These are phyloP conservation scores for Pyxicephalus adspersus DNA, from an alignment of 2,113 vertebrate species.

Conservation along the genomic window DNA sequence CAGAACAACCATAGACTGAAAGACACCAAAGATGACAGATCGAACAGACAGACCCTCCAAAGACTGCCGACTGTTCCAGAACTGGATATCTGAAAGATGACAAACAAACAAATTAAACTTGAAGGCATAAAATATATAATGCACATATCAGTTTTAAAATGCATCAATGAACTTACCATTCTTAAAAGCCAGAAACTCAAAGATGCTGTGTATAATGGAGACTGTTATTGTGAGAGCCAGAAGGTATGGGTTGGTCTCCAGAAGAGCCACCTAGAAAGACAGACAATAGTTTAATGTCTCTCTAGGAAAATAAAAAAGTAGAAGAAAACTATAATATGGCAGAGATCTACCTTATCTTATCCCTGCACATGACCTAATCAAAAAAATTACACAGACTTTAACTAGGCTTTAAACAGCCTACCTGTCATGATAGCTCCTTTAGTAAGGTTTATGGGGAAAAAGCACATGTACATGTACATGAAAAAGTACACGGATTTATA, in stretches of 20 bases:
- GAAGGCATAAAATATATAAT: background rate
- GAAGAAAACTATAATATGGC: too few species aligned
- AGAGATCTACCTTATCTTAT: too few species aligned
- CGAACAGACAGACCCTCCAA: conserved; percentile 92
- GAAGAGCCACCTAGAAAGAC: conserved; percentile 79
- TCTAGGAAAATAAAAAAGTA: rapidly evolving
- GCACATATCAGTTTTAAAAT: background rate
- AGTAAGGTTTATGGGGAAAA: too few species aligned
- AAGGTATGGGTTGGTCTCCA: conserved; percentile 94
- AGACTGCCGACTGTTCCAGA: conserved; percentile 98
- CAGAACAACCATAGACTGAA: conserved; percentile 92
- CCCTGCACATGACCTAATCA: too few species aligned
- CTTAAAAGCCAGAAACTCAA: conserved; percentile 95
- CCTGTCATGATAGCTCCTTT: too few species aligned
- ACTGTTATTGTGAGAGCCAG: conserved; percentile 89
- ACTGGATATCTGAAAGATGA: conserved; percentile 86
- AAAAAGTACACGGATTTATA: too few species aligned
- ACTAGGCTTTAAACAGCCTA: too few species aligned
- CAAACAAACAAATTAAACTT: background rate
- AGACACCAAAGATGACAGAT: conserved; percentile 92
- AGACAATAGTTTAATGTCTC: background rate
- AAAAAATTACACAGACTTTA: too few species aligned
- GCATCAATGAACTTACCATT: conserved; percentile 75
- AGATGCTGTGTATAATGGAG: conserved; percentile 94
- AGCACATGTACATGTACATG: too few species aligned